Evolutionary conservation across 2,888 invertebrate species (phyloP).

Genomic region (Nemapogon koenigi): DNA sequence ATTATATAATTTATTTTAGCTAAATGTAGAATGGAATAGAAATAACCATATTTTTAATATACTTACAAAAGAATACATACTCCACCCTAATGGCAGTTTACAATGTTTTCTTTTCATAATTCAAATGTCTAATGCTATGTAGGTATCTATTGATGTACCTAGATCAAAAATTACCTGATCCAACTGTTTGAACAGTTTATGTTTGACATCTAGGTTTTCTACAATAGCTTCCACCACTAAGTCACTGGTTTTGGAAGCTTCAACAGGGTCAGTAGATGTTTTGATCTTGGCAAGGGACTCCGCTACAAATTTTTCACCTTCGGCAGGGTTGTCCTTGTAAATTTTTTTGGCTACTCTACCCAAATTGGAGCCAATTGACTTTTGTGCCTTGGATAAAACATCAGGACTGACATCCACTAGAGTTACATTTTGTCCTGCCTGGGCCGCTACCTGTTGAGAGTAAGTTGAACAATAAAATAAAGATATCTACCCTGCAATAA

Average conservation of each 20-base stretch:
- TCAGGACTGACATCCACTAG: slow-evolving; percentile 80
- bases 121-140: no score
- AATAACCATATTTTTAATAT: no score
- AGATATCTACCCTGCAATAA: no score
- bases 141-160: no score
- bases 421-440: slow-evolving; percentile 81
- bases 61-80: no score
- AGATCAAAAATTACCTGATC: slow-evolving; percentile 69
- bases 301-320: slow-evolving; percentile 70
- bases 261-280: slow-evolving; percentile 66
- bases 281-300: slow-evolving; percentile 68
- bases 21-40: no score
- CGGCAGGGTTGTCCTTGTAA: slow-evolving; percentile 70
- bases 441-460: slow-evolving; percentile 87
- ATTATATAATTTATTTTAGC: slow-evolving; percentile 13
- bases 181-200: slow-evolving; percentile 75
- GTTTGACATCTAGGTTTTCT: slow-evolving; percentile 80
- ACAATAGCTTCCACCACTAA: slow-evolving; percentile 87
- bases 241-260: slow-evolving; percentile 71
- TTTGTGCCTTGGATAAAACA: slow-evolving; percentile 74
- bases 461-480: no score
- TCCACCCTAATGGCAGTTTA: no score
- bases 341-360: slow-evolving; percentile 80
- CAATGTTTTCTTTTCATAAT: no score
- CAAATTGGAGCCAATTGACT: slow-evolving; percentile 73